A percentile compares a stretch with the other conserved stretches of the same genome.
Conservation (phyloP, 2,113 vertebrate species). For the Seriola rivoliana region DNA sequence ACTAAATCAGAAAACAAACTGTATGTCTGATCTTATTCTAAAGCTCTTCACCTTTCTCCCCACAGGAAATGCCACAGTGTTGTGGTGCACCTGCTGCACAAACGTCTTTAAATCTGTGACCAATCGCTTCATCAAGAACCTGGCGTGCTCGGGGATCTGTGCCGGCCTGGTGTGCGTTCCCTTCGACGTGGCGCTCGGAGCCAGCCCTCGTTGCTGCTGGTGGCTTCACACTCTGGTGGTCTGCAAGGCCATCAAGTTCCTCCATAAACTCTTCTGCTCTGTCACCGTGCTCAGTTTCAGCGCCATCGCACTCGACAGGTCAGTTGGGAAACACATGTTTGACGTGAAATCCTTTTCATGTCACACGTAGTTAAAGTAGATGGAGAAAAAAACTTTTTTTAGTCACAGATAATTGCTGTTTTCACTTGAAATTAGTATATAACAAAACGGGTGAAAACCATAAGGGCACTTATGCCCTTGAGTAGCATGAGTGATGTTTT, state of each 20-base stretch:
- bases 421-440: conserved; percentile 8
- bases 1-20: background rate
- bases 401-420: background rate
- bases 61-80: conserved; percentile 91
- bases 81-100: conserved; percentile 97
- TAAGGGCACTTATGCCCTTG: conserved; percentile 1
- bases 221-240: conserved; percentile 92
- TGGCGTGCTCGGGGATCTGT: conserved; percentile 96
- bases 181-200: conserved; percentile 94
- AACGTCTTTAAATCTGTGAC: conserved; percentile 95
- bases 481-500: conserved; percentile 8
- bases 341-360: background rate
- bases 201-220: conserved; percentile 94
- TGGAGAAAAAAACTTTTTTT: background rate
- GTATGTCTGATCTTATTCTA: background rate
- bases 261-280: conserved; percentile 97
- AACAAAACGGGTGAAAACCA: conserved; percentile 16
- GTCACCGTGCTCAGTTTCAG: conserved; percentile 96
- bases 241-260: conserved; percentile 95
- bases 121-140: conserved; percentile 94
- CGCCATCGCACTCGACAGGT: conserved; percentile 88
- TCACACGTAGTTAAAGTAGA: background rate
- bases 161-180: conserved; percentile 94
- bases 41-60: background rate
- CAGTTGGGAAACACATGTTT: background rate